Conservation (phyloP, 2,113 vertebrate genomes). For the Phalacrocorax aristotelis region DNA sequence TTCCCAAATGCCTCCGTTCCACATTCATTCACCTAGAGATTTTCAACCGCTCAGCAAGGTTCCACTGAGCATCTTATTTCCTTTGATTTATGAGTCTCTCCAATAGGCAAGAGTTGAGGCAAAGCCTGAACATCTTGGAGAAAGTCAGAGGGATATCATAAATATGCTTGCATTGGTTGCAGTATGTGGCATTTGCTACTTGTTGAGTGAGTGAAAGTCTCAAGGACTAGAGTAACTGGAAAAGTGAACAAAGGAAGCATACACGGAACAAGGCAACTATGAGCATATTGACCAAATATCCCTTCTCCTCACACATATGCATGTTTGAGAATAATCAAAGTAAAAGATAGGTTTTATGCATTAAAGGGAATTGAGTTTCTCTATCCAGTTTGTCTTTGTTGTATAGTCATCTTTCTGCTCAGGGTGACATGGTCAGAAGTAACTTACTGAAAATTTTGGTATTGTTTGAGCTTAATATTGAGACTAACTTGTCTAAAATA, state of each 20-base stretch:
- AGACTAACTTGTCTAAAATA: slow-evolving; percentile 26
- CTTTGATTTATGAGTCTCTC: not conserved
- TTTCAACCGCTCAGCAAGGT: not conserved
- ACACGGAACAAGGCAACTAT: not conserved
- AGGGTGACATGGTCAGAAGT: not conserved
- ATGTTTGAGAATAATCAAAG: not conserved
- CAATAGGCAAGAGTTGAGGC: not conserved
- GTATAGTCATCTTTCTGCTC: not conserved
- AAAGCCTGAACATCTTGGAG: not conserved
- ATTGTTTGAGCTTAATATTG: not conserved
- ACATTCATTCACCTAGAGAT: not conserved
- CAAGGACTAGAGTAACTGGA: not conserved
- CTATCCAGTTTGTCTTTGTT: not conserved
- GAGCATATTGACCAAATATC: not conserved
- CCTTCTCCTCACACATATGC: not conserved
- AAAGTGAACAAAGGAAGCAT: not conserved
- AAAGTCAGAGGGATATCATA: not conserved
- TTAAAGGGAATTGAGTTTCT: not conserved
- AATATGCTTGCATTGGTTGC: not conserved
- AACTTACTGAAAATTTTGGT: not conserved
- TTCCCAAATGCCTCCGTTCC: not conserved
- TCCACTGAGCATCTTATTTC: not conserved
- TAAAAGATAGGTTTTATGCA: not conserved
- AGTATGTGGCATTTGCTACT: not conserved
- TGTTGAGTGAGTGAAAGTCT: not conserved